A percentile compares a stretch with the other conserved stretches of the same genome.
phyloP scores from a whole-genome alignment of 2,888 invertebrate genomes.

The Liodrosophila aerea region DNA sequence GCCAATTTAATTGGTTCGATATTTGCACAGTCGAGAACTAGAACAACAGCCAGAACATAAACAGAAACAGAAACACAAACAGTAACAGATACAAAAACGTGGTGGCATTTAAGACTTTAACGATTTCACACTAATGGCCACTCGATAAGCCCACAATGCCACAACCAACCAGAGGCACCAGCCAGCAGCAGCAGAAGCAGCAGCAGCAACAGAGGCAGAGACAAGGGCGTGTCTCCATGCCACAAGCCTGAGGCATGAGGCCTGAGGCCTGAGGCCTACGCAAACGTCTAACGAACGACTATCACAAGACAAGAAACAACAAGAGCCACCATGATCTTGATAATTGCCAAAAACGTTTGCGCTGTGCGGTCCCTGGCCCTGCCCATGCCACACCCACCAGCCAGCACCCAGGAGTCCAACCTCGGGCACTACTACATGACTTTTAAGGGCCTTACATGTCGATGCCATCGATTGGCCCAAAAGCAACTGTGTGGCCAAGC shows the following conservation, averaged over 20 bases:
- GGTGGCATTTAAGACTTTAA: conserved; percentile 75
- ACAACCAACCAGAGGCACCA: not conserved
- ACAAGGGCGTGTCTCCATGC: conserved; percentile 42
- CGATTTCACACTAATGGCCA: conserved; percentile 75
- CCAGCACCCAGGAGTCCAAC: conserved; percentile 4
- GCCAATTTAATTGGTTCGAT: conserved; percentile 69
- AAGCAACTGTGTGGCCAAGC: conserved; percentile 48
- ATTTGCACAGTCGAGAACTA: conserved; percentile 52
- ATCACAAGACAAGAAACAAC: conserved; percentile 56
- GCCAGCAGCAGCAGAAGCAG: not conserved
- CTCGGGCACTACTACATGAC: conserved; percentile 53
- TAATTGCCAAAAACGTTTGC: conserved; percentile 72
- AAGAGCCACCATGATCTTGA: conserved; percentile 69
- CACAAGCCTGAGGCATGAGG: not conserved
- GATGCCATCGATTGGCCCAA: conserved; percentile 59
- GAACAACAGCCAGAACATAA: conserved; percentile 33
- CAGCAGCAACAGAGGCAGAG: conserved; percentile 1
- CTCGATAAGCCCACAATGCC: conserved; percentile 55
- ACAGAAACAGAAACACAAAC: conserved; percentile 17
- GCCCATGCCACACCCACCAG: conserved; percentile 58
- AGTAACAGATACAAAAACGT: conserved; percentile 52
- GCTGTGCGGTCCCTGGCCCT: conserved; percentile 44
- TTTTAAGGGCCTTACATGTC: conserved; percentile 78
- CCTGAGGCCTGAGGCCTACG: conserved; percentile 45
- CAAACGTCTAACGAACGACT: conserved; percentile 67